These are phyloP conservation scores for Sylvia borin DNA, from an alignment of 2,797 vertebrate genomes.

Conservation along the genomic window DNA sequence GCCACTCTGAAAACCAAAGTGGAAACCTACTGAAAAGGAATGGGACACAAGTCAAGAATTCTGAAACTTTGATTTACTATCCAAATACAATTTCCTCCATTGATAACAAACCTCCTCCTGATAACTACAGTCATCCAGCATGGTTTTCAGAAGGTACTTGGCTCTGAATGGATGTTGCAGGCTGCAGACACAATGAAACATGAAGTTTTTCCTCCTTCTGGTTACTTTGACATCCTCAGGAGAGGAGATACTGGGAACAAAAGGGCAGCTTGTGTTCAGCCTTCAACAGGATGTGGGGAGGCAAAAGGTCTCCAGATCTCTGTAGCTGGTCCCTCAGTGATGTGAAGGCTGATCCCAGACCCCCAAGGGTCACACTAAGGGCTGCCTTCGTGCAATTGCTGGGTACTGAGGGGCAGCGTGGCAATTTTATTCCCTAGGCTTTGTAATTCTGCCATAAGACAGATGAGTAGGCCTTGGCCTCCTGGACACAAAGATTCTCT, in stretches of 20 bases:
- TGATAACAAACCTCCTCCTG: neutral
- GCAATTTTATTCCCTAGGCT: neutral
- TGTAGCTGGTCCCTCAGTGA: neutral
- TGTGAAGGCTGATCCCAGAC: neutral
- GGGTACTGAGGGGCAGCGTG: rapidly evolving
- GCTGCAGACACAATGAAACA: neutral
- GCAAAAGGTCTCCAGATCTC: neutral
- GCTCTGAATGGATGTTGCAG: neutral
- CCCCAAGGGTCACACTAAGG: rapidly evolving
- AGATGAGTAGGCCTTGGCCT: rapidly evolving
- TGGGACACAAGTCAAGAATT: neutral
- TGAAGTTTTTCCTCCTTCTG: neutral
- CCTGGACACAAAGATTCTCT: neutral
- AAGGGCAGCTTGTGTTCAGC: neutral
- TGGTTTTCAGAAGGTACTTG: neutral
- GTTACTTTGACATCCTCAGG: neutral
- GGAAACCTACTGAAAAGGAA: neutral
- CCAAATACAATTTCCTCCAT: neutral
- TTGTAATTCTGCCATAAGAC: neutral
- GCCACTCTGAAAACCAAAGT: neutral
- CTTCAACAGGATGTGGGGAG: neutral
- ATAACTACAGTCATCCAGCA: neutral
- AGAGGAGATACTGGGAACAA: neutral
- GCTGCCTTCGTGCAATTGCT: rapidly evolving
- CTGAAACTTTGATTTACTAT: neutral